A percentile compares a stretch with the other conserved stretches of the same genome.
These are phyloP conservation scores for Lucilia sericata DNA, from an alignment of 1,140 invertebrate species.

Conservation along the genomic window DNA sequence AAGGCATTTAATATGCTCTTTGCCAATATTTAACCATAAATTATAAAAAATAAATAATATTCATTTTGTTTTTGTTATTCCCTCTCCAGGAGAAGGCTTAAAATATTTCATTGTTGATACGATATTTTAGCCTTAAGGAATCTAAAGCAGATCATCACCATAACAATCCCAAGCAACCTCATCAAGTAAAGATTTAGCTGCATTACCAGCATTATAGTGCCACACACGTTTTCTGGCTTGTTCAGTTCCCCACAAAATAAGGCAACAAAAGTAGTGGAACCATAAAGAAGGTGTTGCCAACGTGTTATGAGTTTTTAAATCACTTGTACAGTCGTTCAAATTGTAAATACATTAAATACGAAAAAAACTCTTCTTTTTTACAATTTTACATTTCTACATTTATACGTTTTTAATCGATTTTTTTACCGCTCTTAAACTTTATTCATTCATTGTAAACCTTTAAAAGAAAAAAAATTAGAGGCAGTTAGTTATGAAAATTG, in stretches of 20 bases:
- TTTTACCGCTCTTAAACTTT: neutral
- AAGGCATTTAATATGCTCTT: neutral
- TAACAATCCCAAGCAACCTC: neutral
- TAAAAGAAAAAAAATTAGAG: conserved; percentile 3
- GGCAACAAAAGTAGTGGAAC: neutral
- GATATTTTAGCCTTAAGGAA: neutral
- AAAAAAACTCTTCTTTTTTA: neutral
- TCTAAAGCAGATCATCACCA: neutral
- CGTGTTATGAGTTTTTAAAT: conserved; percentile 50
- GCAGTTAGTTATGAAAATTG: conserved; percentile 24
- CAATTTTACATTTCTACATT: conserved; percentile 30
- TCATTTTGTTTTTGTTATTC: neutral
- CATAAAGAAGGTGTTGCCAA: conserved; percentile 48
- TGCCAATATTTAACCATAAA: conserved; percentile 43
- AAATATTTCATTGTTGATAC: neutral
- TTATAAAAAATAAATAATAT: conserved; percentile 48
- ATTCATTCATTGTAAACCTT: neutral
- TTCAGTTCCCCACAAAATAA: neutral
- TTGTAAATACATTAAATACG: neutral
- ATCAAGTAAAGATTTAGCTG: neutral
- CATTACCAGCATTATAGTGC: neutral
- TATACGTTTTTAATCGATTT: conserved; percentile 50
- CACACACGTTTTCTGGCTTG: neutral
- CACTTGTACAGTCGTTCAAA: conserved; percentile 25
- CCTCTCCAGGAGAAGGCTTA: too few species aligned